phyloP scores from a whole-genome alignment of 2,113 vertebrate genomes.

The Poeciliopsis retropinna region DNA sequence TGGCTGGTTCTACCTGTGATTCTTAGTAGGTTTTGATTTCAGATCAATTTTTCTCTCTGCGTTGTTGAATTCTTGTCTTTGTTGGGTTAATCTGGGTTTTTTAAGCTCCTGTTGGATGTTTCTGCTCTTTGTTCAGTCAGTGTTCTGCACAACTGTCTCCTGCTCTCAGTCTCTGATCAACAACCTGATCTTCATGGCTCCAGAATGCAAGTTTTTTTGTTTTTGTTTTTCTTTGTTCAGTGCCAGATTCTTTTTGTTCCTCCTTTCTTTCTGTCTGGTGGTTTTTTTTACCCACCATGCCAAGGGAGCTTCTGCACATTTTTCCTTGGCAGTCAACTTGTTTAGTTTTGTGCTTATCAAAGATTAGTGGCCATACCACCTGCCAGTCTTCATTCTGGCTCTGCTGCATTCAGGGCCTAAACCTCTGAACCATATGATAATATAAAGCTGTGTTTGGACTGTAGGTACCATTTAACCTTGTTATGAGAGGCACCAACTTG shows the following conservation, averaged over 20 bases:
- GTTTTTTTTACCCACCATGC: not conserved
- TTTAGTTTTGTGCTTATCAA: not conserved
- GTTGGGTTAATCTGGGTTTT: not conserved
- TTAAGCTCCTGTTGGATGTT: not conserved
- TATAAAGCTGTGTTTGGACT: not conserved
- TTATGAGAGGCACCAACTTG: constrained; percentile 4
- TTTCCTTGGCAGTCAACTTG: not conserved
- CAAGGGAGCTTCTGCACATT: not conserved
- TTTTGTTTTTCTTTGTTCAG: not conserved
- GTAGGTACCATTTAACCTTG: not conserved
- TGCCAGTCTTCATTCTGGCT: not conserved
- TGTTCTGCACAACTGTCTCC: not conserved
- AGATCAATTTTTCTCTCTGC: not conserved
- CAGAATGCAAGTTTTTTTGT: not conserved
- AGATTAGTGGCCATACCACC: not conserved
- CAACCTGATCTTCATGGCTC: not conserved
- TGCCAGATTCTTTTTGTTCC: not conserved
- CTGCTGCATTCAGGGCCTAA: not conserved
- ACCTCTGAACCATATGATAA: not conserved
- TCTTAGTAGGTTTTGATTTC: not conserved
- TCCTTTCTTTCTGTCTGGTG: not conserved
- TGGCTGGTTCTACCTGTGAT: not conserved
- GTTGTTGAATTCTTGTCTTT: not conserved
- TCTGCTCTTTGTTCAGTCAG: not conserved
- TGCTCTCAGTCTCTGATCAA: not conserved